Base-by-base conservation (phyloP, 2,888 invertebrate species). In the Plagiodera versicolora region DNA sequence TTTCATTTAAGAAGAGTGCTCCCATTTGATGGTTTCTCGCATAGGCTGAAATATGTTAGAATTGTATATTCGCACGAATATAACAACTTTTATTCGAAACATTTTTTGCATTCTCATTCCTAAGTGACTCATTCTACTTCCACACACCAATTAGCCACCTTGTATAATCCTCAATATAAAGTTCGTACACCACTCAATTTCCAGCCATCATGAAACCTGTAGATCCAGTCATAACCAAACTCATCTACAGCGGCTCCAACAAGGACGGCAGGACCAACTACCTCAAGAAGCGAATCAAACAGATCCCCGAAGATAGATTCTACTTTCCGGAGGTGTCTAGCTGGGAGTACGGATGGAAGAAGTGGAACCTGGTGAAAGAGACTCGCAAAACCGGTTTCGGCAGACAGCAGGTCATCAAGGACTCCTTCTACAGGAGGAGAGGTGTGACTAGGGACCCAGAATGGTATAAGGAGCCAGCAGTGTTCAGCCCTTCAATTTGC, bases 311-410 rank as follows among this genome's bases (percentile, higher is more conserved):
- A 60, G 81, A 85, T 58, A 82, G 85, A 65, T 86, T 80, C 67
- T 83, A 81, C 68, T 84, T 83, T 70, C 83, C 85, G 2, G 77
- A 83, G 69, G 75, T 79, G 1, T 74, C 82, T 0, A 84, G 77
- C 72, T 85, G 82, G 80, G 82, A 82, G 68, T 86, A 86, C 75
- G 87, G 87, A 1, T 87, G 86, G 86, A 82, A 83, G 49, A 84
- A 85, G 79, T 83, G 81, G 75, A 80, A 83, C 63, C 63, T 67
- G 16, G 63, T 72, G 4, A 77, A 74, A 64, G 70, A 66, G 16
- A 72, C 72, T 53, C 64, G 67, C 20, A 72, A 72, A 30, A 73
- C 79, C 10, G 81, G 83, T 73, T 80, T 68, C 65, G 86, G 85
- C 1, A 81, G 84, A 59, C 80, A 81, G 68, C 81, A 82, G 53